Conservation (phyloP, 2,888 invertebrate species). For the Alloplasta piceator region DNA sequence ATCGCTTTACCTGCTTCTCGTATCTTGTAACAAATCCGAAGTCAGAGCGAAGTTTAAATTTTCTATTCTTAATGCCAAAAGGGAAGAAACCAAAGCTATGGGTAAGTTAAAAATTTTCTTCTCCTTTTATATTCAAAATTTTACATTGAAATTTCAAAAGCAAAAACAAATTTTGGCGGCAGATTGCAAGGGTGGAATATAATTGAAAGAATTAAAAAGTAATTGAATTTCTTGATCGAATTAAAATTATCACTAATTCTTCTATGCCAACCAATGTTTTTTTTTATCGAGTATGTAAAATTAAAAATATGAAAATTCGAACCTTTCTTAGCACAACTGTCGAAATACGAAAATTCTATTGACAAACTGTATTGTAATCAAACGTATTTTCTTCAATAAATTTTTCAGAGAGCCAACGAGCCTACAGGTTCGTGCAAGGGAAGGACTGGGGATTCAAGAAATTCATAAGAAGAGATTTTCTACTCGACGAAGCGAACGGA, state of each 20-base stretch:
- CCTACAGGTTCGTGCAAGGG: conserved; percentile 99
- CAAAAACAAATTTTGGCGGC: not conserved
- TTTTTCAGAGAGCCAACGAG: conserved; percentile 90
- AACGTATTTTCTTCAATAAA: conserved; percentile 15
- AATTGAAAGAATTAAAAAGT: too few species aligned
- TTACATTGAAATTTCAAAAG: not conserved
- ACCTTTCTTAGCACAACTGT: not conserved
- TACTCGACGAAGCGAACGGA: conserved; percentile 99
- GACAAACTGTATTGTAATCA: not conserved
- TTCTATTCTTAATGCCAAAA: conserved; percentile 99
- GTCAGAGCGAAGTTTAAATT: conserved; percentile 99
- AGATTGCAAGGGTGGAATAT: too few species aligned
- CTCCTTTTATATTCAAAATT: not conserved
- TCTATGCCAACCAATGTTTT: not conserved
- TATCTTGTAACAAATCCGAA: conserved; percentile 99
- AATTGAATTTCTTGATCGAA: not conserved
- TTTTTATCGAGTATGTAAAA: not conserved
- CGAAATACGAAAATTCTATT: not conserved
- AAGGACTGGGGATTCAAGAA: conserved; percentile 99
- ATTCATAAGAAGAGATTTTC: conserved; percentile 99
- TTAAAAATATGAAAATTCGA: not conserved
- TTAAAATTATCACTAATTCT: not conserved
- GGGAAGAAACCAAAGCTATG: conserved; percentile 99
- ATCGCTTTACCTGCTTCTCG: conserved; percentile 98
- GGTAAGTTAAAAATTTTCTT: conserved; percentile 85